Evolutionary conservation across 1,140 invertebrate species (phyloP), one percentile per base, ranked within the genome.

Genomic region (Saccostrea glomerata): DNA sequence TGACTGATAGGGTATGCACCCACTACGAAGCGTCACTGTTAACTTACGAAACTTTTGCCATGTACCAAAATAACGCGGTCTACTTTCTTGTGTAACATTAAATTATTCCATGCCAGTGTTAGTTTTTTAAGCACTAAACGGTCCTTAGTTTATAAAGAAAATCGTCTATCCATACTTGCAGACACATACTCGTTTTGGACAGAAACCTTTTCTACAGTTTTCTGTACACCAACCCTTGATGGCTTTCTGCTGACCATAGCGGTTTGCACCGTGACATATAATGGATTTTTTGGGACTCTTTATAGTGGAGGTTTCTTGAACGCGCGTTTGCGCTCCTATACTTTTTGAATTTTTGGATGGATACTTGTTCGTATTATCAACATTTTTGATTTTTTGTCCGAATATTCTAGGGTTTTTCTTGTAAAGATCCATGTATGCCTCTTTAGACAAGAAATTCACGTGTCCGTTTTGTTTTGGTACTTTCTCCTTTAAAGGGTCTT

Each of bases 201-300:
- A 89, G 66, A 89, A 89, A 0, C 88, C 88, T 86, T 89, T 89
- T 17, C 82, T 63, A 84, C 88, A 89, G 56, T 89, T 86, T 70
- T 83, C 77, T 4, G 77, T 63, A 66, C 88, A 89, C 88, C 88
- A 89, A 7, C 36, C 36, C 12, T 84, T 63, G 55, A 89, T 89
- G n/a, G 82, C 54, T 5, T 12, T 58, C 23, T 84, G 77, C 20
- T 82, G 40, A 20, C 84, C 30, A 84, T 84, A 89, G 54, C 84
- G 85, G 63, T 86, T 85, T 55, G 23, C 66, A 30, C 85, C 88
- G 56, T 63, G 60, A 58, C 88, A 89, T 5, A 47, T 85, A 30
- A 86, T 87, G 11, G 15, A 25, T 12, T 47, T 60, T 54, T 17
- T 15, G 66, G 86, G 23, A 55, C 82, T 87, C 15, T 15, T 13